Evolutionary conservation across 2,797 vertebrate genomes (phyloP), one percentile per base, ranked within the genome.

Genomic region (Cryptoblepharus egeriae): DNA sequence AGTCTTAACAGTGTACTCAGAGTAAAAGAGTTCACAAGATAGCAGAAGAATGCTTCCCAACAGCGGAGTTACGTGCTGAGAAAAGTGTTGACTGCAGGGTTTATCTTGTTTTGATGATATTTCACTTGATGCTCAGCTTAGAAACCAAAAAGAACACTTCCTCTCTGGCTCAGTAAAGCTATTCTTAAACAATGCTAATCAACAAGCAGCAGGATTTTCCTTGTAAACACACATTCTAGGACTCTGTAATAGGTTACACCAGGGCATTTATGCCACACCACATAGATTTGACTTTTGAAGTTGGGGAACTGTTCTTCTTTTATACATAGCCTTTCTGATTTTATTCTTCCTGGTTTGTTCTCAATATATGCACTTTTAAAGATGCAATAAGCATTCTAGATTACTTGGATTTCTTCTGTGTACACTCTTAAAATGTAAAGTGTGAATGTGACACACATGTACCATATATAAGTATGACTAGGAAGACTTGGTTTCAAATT

Each of bases 81-180:
- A 87, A 90, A 73, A 74, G 88, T 80, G 80, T 87, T 84, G 37
- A 30, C 80, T 87, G 69, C 42, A 69, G 64, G 58, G 10, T 88
- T 87, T 88, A 87, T 93, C 93, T 93, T 90, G 73, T 88, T 92
- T 88, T 88, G 88, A 92, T 95, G 91, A 90, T 95, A 92, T 95
- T 95, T 94, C 95, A 94, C 94, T 94, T 93, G 92, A 87, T 92
- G 86, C 86, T 89, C 79, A 93, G 94, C 96, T 92, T 95, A 91
- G 95, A 96, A 94, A 96, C 95, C 78, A 70, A 90, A n/a, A 84
- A 93, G 81, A 88, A 90, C 89, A 86, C 93, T 97, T 98, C 96
- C 96, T 96, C 93, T 96, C 92, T 94, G 93, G 92, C 91, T 92
- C 91, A 83, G 86, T 79, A 89, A 92, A 85, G 82, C 87, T 58